Evolutionary conservation across 2,797 vertebrate species (phyloP), one percentile per base, ranked within the genome.

Genomic region (Orestias chungarensis): DNA sequence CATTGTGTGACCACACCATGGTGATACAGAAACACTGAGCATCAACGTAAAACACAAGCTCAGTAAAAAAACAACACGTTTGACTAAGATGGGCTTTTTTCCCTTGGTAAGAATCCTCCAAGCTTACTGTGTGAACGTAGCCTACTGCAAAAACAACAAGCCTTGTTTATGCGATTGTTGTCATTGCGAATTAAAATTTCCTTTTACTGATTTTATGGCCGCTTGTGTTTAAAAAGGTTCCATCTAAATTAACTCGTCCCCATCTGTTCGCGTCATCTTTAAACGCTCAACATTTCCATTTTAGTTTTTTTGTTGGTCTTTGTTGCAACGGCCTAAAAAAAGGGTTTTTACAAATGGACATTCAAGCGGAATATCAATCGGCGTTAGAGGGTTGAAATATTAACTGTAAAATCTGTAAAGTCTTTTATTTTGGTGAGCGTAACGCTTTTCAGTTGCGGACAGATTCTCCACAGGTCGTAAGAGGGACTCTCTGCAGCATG

Each of bases 371-470:
- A n/a, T n/a, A n/a, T n/a, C n/a, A n/a, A n/a, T n/a, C n/a, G n/a
- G n/a, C n/a, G 5, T 35, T 12, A 20, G 29, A 11, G n/a, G 18
- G 55, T 59, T 35, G 35, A 50, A 42, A 52, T 72, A 20, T 64
- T 3, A 0, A 44, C 18, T 29, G 4, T 49, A 62, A 23, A 10
- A 64, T 68, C 29, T 23, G 47, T 64, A 69, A 15, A 11, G 66
- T 9, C 8, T 31, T 29, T 47, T 35, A 66, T 57, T 73, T 76
- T 46, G 43, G 11, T 47, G 50, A 31, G 42, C n/a, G 52, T 29
- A 59, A 38, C 9, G 46, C 27, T 66, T 27, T 43, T 52, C 29
- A 35, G 55, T 25, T 35, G 6, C 33, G 25, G 27, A 71, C 12
- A 7, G 27, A 69, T 29, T 54, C 29, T 73, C n/a, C 17, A 62